Percentiles rank a stretch among this genome's conserved stretches.
phyloP scores from a whole-genome alignment of 2,113 vertebrate species.

The Catharus minimus region DNA sequence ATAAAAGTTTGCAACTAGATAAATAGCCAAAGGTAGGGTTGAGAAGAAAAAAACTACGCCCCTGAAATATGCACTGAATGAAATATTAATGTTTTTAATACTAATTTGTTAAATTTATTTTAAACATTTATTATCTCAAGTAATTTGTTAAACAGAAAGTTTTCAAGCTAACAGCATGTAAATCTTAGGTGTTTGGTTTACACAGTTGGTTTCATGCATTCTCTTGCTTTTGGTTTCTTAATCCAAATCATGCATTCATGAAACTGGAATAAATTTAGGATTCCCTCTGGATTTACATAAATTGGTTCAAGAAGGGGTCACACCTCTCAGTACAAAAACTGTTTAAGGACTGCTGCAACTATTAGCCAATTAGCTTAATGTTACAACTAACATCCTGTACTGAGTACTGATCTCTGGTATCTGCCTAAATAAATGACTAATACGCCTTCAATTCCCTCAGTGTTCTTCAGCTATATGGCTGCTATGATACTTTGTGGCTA shows the following conservation, averaged over 20 bases:
- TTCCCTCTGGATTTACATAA: slow-evolving; percentile 56
- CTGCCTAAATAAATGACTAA: slow-evolving; percentile 58
- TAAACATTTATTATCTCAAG: slow-evolving; percentile 12
- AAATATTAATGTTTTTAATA: slow-evolving; percentile 49
- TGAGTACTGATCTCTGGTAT: slow-evolving; percentile 55
- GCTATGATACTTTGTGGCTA: slow-evolving; percentile 48
- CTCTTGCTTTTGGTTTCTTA: slow-evolving; percentile 21
- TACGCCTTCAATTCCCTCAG: slow-evolving; percentile 34
- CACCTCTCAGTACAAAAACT: slow-evolving; percentile 53
- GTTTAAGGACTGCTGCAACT: slow-evolving; percentile 63
- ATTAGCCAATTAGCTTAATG: slow-evolving; percentile 72
- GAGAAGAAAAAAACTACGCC: background rate
- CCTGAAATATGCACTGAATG: background rate
- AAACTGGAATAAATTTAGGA: slow-evolving; percentile 63
- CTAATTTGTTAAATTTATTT: slow-evolving; percentile 41
- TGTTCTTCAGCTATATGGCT: slow-evolving; percentile 46
- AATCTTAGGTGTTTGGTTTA: slow-evolving; percentile 26
- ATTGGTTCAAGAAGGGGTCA: slow-evolving; percentile 68
- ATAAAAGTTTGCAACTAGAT: slow-evolving; percentile 81
- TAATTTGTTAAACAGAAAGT: slow-evolving; percentile 39
- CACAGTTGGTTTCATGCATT: background rate
- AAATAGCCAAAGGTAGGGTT: slow-evolving; percentile 73
- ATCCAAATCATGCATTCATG: slow-evolving; percentile 33
- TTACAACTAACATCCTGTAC: slow-evolving; percentile 34
- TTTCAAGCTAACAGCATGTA: background rate